Evolutionary conservation across 2,797 vertebrate genomes (phyloP).

Genomic region (Myotis findleyi): DNA sequence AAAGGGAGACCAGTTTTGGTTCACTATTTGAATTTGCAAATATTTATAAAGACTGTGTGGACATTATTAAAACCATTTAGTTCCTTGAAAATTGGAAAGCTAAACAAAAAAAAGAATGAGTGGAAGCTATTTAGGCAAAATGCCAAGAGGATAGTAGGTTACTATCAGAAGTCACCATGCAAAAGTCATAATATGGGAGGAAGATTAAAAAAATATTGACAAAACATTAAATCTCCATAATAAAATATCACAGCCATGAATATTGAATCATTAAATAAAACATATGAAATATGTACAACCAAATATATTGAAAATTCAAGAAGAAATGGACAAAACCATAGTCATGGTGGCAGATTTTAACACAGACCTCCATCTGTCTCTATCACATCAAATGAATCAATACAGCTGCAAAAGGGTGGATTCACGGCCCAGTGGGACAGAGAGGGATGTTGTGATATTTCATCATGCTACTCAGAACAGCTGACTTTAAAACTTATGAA

Average conservation of each 20-base stretch:
- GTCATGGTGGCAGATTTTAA: background rate
- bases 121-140: constrained; percentile 14
- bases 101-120: background rate
- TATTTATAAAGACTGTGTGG: constrained; percentile 25
- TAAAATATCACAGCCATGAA: background rate
- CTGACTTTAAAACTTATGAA: background rate
- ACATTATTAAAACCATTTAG: background rate
- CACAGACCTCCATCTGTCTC: background rate
- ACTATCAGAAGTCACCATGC: background rate
- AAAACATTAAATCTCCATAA: constrained; percentile 38
- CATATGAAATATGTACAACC: background rate
- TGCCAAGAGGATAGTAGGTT: background rate
- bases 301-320: background rate
- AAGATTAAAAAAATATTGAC: background rate
- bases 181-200: background rate
- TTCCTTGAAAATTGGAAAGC: background rate
- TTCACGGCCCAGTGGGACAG: background rate
- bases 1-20: background rate
- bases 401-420: background rate
- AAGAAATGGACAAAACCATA: background rate
- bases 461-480: background rate
- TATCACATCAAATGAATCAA: background rate
- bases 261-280: constrained; percentile 16
- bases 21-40: constrained; percentile 19
- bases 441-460: background rate